phyloP scores from a whole-genome alignment of 2,888 invertebrate genomes.

The Drymonia ruficornis region DNA sequence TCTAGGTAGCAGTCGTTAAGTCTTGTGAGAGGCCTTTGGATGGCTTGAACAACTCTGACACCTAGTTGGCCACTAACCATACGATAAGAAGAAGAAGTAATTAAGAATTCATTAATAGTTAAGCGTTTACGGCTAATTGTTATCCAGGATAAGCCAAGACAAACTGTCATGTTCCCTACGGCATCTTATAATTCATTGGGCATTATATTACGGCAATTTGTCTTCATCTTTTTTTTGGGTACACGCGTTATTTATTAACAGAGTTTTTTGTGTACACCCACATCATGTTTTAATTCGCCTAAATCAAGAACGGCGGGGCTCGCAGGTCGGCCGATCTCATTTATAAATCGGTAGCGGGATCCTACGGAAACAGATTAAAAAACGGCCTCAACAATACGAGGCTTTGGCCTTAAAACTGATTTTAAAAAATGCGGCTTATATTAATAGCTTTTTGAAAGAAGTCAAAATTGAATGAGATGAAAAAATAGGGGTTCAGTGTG shows the following conservation, averaged over 20 bases:
- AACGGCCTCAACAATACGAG: slow-evolving; percentile 74
- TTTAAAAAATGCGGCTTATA: slow-evolving; percentile 83
- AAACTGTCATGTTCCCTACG: slow-evolving; percentile 30
- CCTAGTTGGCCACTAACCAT: no score
- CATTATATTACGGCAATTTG: slow-evolving; percentile 71
- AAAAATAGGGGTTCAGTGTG: slow-evolving; percentile 80
- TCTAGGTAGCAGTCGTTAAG: no score
- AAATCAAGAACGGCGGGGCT: slow-evolving; percentile 71
- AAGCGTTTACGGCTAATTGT: neutral
- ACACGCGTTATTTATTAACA: slow-evolving; percentile 78
- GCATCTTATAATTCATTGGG: slow-evolving; percentile 62
- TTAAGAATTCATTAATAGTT: neutral
- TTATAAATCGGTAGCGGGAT: slow-evolving; percentile 83
- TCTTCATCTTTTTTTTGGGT: slow-evolving; percentile 74
- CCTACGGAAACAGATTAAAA: slow-evolving; percentile 84
- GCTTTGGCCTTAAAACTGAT: slow-evolving; percentile 78
- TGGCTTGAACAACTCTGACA: no score
- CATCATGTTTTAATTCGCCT: slow-evolving; percentile 79
- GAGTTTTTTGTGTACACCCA: slow-evolving; percentile 75
- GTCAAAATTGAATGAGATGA: slow-evolving; percentile 84
- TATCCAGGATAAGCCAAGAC: slow-evolving; percentile 18
- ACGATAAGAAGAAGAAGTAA: no score
- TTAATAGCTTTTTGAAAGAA: slow-evolving; percentile 85
- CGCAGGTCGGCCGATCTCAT: slow-evolving; percentile 65
- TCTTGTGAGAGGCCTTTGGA: no score